A percentile compares a stretch with the other conserved stretches of the same genome.
These are phyloP conservation scores for Eristalis arbustorum DNA, from an alignment of 2,888 invertebrate genomes.

Conservation along the genomic window DNA sequence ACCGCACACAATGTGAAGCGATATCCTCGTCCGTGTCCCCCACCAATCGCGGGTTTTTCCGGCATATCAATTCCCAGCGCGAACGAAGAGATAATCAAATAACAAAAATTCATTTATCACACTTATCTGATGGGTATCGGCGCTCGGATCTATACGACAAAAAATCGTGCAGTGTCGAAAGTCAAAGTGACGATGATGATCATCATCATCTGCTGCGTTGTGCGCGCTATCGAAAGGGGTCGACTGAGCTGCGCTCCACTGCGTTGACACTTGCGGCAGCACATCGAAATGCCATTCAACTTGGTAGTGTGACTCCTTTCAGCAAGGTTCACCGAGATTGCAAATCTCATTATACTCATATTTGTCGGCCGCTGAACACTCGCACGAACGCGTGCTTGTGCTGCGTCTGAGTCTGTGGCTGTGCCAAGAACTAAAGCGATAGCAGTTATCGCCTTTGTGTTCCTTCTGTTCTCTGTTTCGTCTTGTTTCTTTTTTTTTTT, in stretches of 20 bases:
- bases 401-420: constrained; percentile 4
- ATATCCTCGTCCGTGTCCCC: neutral
- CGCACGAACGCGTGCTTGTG: neutral
- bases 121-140: constrained; percentile 16
- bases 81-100: constrained; percentile 29
- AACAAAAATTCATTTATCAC: constrained; percentile 18
- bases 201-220: neutral
- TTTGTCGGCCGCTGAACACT: neutral
- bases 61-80: neutral
- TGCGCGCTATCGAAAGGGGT: neutral
- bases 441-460: constrained; percentile 45
- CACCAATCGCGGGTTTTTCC: neutral
- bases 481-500: constrained; percentile 20
- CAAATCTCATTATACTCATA: constrained; percentile 49
- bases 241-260: neutral
- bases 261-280: neutral
- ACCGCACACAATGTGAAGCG: neutral
- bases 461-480: neutral
- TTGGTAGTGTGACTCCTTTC: constrained; percentile 36
- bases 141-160: constrained; percentile 1
- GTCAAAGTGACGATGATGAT: neutral
- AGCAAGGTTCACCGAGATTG: constrained; percentile 57
- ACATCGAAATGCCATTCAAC: constrained; percentile 47
- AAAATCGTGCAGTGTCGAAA: neutral
- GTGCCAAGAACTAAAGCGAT: constrained; percentile 41